phyloP scores from a whole-genome alignment of 92 coral and sea anemone genomes.

The Hydrozoanthus gracilis region DNA sequence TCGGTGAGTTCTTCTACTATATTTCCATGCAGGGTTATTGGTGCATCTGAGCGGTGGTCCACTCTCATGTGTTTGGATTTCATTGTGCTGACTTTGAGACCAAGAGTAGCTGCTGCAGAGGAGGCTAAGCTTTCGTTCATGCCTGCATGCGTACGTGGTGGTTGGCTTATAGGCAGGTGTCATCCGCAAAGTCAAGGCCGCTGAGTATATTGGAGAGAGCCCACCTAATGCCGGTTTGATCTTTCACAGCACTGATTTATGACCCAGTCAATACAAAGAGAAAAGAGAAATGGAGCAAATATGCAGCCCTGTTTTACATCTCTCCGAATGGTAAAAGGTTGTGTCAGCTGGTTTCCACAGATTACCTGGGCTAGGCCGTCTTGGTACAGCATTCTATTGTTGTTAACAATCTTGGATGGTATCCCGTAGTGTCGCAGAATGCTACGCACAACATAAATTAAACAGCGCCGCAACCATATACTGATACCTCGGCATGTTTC shows the following conservation, averaged over 20 bases:
- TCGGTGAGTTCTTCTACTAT: conserved; percentile 4
- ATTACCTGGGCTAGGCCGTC: neutral
- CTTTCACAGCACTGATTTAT: neutral
- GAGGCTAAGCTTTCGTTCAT: neutral
- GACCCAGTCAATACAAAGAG: neutral
- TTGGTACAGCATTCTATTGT: neutral
- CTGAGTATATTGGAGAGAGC: neutral
- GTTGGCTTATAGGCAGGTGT: neutral
- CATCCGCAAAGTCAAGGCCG: neutral
- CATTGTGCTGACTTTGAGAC: neutral
- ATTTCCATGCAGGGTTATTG: neutral
- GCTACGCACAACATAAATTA: neutral
- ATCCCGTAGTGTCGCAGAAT: neutral
- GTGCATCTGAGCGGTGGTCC: neutral
- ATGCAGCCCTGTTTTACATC: neutral
- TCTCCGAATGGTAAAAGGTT: neutral
- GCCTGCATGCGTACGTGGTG: neutral
- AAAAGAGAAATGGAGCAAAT: neutral
- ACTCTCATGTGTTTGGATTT: conserved; percentile 27
- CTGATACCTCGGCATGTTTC: too few relatives aligned
- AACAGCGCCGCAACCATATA: too few relatives aligned
- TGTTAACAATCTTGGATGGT: neutral
- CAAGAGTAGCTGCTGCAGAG: neutral
- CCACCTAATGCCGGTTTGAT: neutral
- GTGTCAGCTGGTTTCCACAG: neutral